A percentile compares a stretch with the other conserved stretches of the same genome.
phyloP scores from a whole-genome alignment of 1,140 invertebrate genomes.

The Drosophila prosaltans region DNA sequence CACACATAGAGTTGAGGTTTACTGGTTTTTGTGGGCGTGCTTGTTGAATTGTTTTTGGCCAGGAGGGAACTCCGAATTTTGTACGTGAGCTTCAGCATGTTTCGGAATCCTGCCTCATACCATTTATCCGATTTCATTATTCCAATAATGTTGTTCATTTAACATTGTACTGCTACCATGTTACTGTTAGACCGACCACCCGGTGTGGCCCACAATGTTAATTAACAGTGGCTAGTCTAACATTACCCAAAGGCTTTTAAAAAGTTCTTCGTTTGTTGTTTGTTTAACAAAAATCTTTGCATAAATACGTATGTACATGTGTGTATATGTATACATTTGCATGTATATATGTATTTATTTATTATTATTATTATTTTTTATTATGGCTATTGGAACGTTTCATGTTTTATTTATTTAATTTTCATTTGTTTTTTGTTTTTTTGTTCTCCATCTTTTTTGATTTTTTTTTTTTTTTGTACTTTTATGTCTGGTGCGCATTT shows the following conservation, averaged over 20 bases:
- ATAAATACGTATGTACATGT: no score
- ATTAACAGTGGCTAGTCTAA: slow-evolving; percentile 6
- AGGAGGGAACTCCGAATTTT: slow-evolving; percentile 6
- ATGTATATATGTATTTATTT: slow-evolving; percentile 37
- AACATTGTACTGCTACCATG: slow-evolving; percentile 25
- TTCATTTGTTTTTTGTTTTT: neutral
- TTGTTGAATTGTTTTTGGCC: neutral
- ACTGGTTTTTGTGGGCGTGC: neutral
- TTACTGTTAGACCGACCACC: neutral
- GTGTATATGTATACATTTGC: neutral
- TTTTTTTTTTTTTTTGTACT: slow-evolving; percentile 18
- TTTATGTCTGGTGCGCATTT: slow-evolving; percentile 71
- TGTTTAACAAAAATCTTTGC: no score
- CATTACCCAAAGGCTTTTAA: slow-evolving; percentile 5
- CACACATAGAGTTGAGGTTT: neutral
- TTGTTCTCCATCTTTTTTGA: slow-evolving; percentile 25
- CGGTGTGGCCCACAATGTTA: slow-evolving; percentile 2
- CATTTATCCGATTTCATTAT: neutral
- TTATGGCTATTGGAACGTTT: slow-evolving; percentile 46
- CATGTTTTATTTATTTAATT: slow-evolving; percentile 33
- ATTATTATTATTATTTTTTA: slow-evolving; percentile 64
- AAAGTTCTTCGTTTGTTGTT: slow-evolving; percentile 14
- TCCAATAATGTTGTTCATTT: slow-evolving; percentile 64
- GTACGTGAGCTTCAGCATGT: slow-evolving; percentile 6
- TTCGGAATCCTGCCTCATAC: slow-evolving; percentile 6